Conservation (phyloP, 2,888 invertebrate genomes). For the Bhutanitis thaidina region DNA sequence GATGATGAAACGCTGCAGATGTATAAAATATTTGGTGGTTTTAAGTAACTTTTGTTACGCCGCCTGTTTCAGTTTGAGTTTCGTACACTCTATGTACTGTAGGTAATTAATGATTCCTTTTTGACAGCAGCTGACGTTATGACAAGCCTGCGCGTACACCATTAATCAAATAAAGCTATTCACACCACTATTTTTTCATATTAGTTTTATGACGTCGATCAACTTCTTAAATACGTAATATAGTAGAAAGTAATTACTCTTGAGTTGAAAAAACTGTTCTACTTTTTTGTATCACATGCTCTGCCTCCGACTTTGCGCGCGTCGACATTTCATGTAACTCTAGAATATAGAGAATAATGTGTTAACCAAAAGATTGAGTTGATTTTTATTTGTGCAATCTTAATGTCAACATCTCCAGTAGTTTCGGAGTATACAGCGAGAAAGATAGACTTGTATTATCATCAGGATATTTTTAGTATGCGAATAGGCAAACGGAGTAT, state of each 20-base stretch:
- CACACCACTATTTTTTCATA: slow-evolving; percentile 24
- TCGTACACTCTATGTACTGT: slow-evolving; percentile 14
- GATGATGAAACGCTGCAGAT: too few relatives aligned
- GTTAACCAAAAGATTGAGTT: too few relatives aligned
- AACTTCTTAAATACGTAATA: slow-evolving; percentile 13
- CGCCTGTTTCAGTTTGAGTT: slow-evolving; percentile 14
- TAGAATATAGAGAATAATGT: too few relatives aligned
- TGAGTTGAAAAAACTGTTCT: not conserved
- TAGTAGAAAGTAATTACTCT: slow-evolving; percentile 9
- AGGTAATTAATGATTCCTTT: slow-evolving; percentile 30
- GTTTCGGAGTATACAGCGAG: too few relatives aligned
- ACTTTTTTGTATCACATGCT: too few relatives aligned
- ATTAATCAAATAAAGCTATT: slow-evolving; percentile 32
- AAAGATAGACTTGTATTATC: too few relatives aligned
- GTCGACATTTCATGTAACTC: too few relatives aligned
- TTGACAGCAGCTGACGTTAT: slow-evolving; percentile 34
- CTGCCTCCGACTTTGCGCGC: too few relatives aligned
- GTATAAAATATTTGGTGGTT: not conserved
- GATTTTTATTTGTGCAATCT: too few relatives aligned
- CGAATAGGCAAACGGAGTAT: too few relatives aligned
- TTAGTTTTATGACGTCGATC: slow-evolving; percentile 7
- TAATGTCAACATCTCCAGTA: too few relatives aligned
- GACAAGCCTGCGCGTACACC: slow-evolving; percentile 27
- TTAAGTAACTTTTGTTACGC: slow-evolving; percentile 5
- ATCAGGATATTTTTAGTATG: too few relatives aligned